Base-by-base conservation (phyloP, 2,113 vertebrate genomes). In the Microtus pennsylvanicus region DNA sequence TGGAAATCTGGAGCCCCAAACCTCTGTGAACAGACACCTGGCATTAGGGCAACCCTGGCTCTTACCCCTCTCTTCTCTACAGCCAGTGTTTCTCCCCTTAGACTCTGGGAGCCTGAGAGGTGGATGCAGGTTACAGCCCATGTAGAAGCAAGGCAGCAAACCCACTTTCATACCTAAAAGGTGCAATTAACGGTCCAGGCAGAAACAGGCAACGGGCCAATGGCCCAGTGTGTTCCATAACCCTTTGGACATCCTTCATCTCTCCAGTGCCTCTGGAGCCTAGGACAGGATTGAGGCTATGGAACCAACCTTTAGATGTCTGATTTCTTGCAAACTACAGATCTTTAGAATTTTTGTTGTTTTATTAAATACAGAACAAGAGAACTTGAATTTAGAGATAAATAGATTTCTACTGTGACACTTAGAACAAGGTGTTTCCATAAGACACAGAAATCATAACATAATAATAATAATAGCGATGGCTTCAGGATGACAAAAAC, bases 1-100 rank as follows among this genome's bases (percentile, higher is more conserved):
- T 98, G 98, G 98, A 99, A 99, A 99, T 98, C 99, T 99, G 99
- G 98, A 98, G 98, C 98, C 98, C 97, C 97, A 97, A 97, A 98
- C 98, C 98, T 98, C 98, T 98, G 98, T 96, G 97, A 98, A 96
- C 97, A 97, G 97, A 98, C 98, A 98, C 97, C 98, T 98, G 98
- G 97, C 98, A 98, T 97, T 96, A 89, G 96, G 74, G 96, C 86
- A 61, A 97, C 92, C 93, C 21, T 87, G 87, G 86, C 77, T 95
- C 96, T 94, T 30, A 28, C 77, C 93, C 81, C 92, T 93, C 45
- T 38, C 55, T 67, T 82, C 78, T 94, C 95, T 89, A 47, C 35
- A 45, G 80, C 96, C 97, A 91, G 97, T 91, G 21, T 97, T 97
- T 97, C 94, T 75, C 22, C 93, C 96, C 91, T 94, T 35, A 90